A percentile compares a stretch with the other conserved stretches of the same genome.
phyloP scores from a whole-genome alignment of 2,888 invertebrate genomes.

The Andrena praecox region DNA sequence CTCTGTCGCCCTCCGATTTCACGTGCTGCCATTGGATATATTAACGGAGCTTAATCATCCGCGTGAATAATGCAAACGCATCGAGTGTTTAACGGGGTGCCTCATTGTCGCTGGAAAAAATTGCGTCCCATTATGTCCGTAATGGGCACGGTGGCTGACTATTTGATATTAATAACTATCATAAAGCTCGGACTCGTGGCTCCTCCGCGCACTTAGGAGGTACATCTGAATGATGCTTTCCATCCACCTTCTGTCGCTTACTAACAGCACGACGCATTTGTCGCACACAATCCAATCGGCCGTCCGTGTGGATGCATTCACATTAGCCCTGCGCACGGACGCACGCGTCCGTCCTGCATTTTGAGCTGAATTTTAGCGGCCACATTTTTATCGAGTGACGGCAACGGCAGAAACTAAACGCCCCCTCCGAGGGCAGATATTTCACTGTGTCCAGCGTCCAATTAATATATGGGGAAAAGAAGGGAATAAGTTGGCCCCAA shows the following conservation, averaged over 20 bases:
- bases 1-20: conserved; percentile 13
- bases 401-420: background rate
- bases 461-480: conserved; percentile 3
- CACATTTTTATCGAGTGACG: background rate
- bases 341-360: background rate
- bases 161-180: conserved; percentile 76
- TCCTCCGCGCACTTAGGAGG: conserved; percentile 69
- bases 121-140: conserved; percentile 70
- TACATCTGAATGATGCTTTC: conserved; percentile 73
- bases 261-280: conserved; percentile 69
- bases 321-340: conserved; percentile 8
- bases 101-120: conserved; percentile 76
- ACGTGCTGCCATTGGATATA: conserved; percentile 59
- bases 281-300: conserved; percentile 55
- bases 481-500: background rate
- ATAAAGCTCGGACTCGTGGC: conserved; percentile 70
- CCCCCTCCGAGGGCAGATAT: too few species aligned
- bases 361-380: conserved; percentile 12
- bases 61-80: conserved; percentile 66
- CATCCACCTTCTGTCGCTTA: conserved; percentile 75
- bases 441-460: background rate
- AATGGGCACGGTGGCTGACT: conserved; percentile 74
- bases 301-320: background rate
- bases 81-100: conserved; percentile 70
- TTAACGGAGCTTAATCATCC: conserved; percentile 69